phyloP scores from a whole-genome alignment of 2,113 vertebrate genomes.

The Anguilla japonica region DNA sequence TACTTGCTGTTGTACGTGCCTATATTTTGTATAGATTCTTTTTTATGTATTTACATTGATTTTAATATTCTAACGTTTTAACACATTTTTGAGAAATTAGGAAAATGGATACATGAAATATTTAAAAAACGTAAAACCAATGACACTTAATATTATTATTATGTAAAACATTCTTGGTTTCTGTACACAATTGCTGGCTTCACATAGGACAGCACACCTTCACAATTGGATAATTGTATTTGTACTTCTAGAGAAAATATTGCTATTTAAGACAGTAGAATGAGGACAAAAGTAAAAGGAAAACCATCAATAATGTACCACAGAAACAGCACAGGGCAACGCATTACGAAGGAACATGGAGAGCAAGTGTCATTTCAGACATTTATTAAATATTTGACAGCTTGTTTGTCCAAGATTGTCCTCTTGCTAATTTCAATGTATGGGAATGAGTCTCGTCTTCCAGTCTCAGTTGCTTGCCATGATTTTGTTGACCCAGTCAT shows the following conservation, averaged over 20 bases:
- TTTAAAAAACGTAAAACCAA: too few relatives aligned
- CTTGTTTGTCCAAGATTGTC: neutral
- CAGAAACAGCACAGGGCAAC: neutral
- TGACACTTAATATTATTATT: too few relatives aligned
- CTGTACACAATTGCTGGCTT: too few relatives aligned
- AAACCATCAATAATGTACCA: neutral
- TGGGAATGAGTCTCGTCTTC: neutral
- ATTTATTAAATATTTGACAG: neutral
- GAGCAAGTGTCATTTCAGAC: neutral
- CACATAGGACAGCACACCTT: neutral
- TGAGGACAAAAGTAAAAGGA: neutral
- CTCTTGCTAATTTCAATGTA: neutral
- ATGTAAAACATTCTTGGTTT: too few relatives aligned
- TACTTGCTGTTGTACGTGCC: too few relatives aligned
- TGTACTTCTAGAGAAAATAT: neutral
- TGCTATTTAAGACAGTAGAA: neutral
- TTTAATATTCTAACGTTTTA: too few relatives aligned
- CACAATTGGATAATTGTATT: neutral
- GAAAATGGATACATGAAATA: too few relatives aligned
- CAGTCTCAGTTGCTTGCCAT: conserved; percentile 44
- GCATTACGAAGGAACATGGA: neutral
- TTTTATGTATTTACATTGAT: too few relatives aligned
- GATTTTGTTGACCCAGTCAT: conserved; percentile 50
- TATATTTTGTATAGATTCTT: too few relatives aligned
- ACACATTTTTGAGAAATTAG: too few relatives aligned